Conservation (phyloP, 2,113 vertebrate species). For the Clarias magur region DNA sequence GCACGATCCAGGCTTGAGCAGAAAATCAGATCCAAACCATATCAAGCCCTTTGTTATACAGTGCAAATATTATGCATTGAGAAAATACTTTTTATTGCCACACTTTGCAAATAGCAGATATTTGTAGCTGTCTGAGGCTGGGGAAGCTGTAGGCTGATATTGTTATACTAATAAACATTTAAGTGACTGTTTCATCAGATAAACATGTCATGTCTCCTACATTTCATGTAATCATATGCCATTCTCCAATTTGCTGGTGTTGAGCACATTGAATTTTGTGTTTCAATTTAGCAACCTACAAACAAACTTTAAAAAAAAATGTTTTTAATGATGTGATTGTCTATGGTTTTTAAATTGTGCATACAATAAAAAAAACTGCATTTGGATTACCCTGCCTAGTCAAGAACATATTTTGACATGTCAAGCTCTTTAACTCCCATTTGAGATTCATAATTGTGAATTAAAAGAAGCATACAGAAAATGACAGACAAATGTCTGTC, state of each 20-base stretch:
- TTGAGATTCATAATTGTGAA: neutral
- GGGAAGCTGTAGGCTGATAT: neutral
- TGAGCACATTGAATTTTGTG: no score
- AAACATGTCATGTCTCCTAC: neutral
- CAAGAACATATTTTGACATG: neutral
- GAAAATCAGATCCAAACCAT: neutral
- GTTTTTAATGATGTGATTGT: neutral
- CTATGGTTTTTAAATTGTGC: neutral
- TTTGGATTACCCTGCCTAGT: neutral
- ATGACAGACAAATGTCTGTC: neutral
- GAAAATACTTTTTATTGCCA: neutral
- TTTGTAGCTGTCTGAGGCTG: neutral
- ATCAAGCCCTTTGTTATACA: neutral
- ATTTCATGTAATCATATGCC: neutral
- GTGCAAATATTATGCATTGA: neutral
- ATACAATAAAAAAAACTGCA: neutral
- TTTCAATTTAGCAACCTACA: neutral
- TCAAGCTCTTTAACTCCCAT: neutral
- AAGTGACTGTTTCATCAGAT: neutral
- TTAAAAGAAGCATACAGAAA: neutral
- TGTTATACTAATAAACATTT: neutral
- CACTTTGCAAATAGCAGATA: neutral
- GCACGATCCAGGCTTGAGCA: neutral
- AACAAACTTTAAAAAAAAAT: neutral
- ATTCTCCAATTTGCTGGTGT: neutral